A percentile compares a stretch with the other conserved stretches of the same genome.
These are phyloP conservation scores for Pomatorhinus ruficollis DNA, from an alignment of 2,113 vertebrate species.

Conservation along the genomic window DNA sequence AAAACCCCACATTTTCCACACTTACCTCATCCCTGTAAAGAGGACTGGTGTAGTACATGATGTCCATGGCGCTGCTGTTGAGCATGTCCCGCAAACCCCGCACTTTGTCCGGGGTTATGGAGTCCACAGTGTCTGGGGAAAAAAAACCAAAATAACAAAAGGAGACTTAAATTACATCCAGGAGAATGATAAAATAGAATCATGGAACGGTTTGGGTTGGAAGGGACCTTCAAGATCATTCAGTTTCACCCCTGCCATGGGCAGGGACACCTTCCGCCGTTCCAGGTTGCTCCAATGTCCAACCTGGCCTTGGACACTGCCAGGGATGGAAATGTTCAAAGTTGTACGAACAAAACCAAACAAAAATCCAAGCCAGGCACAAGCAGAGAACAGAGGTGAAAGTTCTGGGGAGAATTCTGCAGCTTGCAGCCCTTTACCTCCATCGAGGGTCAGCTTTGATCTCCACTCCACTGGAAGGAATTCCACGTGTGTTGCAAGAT, in stretches of 20 bases:
- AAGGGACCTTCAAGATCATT: neutral
- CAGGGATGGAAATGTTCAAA: neutral
- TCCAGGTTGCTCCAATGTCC: neutral
- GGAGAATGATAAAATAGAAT: neutral
- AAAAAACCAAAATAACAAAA: neutral
- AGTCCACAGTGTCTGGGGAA: conserved; percentile 90
- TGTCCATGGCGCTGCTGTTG: conserved; percentile 99
- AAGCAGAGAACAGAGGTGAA: rapidly evolving
- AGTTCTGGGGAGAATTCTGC: neutral
- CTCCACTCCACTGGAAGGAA: conserved; percentile 98
- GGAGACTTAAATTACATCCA: neutral
- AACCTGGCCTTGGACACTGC: rapidly evolving
- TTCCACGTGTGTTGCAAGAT: conserved; percentile 89
- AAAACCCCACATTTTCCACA: rapidly evolving
- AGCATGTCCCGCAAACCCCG: conserved; percentile 93
- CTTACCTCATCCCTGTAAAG: conserved; percentile 94
- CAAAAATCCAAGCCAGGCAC: neutral
- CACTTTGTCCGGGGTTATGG: conserved; percentile 98
- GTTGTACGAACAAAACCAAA: neutral
- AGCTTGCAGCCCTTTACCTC: conserved; percentile 78
- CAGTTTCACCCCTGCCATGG: neutral
- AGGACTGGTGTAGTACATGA: conserved; percentile 99
- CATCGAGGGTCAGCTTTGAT: conserved; percentile 93
- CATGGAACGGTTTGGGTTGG: neutral
- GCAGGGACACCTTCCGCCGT: rapidly evolving